Evolutionary conservation across 2,888 invertebrate species (phyloP), one percentile per base, ranked within the genome.

Genomic region (Eupithecia subfuscata): DNA sequence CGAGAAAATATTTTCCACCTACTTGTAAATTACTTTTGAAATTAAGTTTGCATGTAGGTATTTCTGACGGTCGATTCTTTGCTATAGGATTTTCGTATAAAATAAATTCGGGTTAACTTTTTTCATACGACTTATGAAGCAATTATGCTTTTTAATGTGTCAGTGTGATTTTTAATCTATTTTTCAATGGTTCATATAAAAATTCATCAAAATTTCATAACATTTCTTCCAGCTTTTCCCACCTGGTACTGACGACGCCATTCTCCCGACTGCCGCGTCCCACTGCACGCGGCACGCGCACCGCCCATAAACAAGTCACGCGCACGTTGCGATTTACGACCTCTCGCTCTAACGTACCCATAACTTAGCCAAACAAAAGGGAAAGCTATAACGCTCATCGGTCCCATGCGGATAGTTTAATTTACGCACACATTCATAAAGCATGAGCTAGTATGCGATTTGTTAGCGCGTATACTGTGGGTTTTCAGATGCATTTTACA

Each of bases 231-330:
- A 78, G 80, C 80, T 69, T 81, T 78, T 82, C 86, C 73, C 77
- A 77, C 75, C 80, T 80, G 72, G 71, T 70, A 18, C 76, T 48
- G 69, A 37, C 70, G 93, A 90, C 94, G 94, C 94, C 94, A 94
- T 94, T 85, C 91, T 93, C 90, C 84, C 88, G 86, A 94, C 93
- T 94, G 93, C 90, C 91, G 91, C 82, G 89, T 89, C 91, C 90
- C 92, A 90, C 91, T 87, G 88, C 90, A 87, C 88, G 88, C 88
- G 89, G 88, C 89, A 86, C 89, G 87, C 86, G 88, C 92, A 88
- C 94, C 95, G 94, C 95, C 95, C 95, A 95, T 95, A 95, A 95
- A 95, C 91, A 95, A 94, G 95, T 95, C 95, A 92, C 89, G 90
- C 89, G 86, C 87, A 90, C 90, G 90, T 91, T 85, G 89, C 93